Evolutionary conservation across 2,888 invertebrate genomes (phyloP).

Genomic region (Eristalinus sepulchralis): DNA sequence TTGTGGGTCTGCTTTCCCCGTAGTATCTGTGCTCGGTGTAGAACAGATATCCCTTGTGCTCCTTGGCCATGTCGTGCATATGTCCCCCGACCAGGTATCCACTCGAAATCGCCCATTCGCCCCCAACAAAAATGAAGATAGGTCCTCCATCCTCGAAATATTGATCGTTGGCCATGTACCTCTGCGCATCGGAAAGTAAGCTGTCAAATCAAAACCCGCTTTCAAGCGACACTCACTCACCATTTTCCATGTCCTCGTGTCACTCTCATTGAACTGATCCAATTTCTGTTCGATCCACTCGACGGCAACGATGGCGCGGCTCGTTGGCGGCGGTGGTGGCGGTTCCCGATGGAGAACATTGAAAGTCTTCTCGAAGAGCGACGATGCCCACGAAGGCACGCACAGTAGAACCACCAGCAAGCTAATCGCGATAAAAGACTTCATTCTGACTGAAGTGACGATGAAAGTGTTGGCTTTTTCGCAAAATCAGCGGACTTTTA

Average conservation of each 20-base stretch:
- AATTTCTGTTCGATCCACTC: conserved; percentile 83
- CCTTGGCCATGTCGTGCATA: conserved; percentile 84
- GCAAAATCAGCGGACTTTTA: conserved; percentile 34
- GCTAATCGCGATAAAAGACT: conserved; percentile 7
- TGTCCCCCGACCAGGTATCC: conserved; percentile 84
- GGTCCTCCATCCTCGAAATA: conserved; percentile 82
- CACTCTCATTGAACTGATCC: conserved; percentile 83
- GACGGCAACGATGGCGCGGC: conserved; percentile 73
- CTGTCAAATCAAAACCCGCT: neutral
- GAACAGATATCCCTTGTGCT: conserved; percentile 85
- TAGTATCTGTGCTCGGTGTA: conserved; percentile 92
- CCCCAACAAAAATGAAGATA: conserved; percentile 86
- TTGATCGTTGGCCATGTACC: conserved; percentile 82
- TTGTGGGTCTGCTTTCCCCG: conserved; percentile 87
- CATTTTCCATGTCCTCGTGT: conserved; percentile 83
- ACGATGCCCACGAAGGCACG: conserved; percentile 21
- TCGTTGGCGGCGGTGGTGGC: conserved; percentile 74
- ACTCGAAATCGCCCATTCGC: conserved; percentile 86
- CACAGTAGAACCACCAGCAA: conserved; percentile 3
- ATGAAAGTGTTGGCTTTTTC: neutral
- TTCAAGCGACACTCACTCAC: conserved; percentile 53
- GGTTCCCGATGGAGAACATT: conserved; percentile 81
- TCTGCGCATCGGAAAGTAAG: conserved; percentile 72
- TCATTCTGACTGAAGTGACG: conserved; percentile 9
- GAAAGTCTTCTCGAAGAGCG: conserved; percentile 76